Conservation (phyloP, 2,888 invertebrate genomes). For the Lepidonotus clava region DNA sequence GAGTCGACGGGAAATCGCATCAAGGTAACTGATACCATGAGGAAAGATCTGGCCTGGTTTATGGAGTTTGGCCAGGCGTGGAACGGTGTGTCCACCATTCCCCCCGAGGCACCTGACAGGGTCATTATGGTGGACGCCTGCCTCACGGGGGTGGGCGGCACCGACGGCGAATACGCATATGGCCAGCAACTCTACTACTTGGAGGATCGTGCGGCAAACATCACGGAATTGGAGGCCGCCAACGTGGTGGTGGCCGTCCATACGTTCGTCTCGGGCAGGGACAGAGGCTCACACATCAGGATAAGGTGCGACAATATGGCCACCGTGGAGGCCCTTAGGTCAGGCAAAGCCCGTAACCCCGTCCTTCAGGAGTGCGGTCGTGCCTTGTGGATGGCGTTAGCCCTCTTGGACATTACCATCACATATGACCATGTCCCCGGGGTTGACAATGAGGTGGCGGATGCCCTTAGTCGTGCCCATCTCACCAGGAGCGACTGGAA, state of each 20-base stretch:
- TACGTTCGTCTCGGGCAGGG: not conserved
- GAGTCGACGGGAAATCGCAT: too few species aligned
- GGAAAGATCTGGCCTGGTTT: too few species aligned
- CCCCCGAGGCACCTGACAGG: too few species aligned
- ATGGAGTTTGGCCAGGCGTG: too few species aligned
- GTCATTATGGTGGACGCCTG: too few species aligned
- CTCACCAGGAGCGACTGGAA: not conserved
- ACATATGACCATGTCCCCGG: not conserved
- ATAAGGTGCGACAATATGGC: not conserved
- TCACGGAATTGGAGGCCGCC: not conserved
- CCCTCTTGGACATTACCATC: not conserved
- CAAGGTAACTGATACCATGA: too few species aligned
- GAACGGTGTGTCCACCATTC: too few species aligned
- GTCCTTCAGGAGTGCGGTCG: not conserved
- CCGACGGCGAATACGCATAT: too few species aligned
- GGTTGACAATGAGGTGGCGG: not conserved
- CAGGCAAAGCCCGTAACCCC: not conserved
- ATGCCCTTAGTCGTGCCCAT: not conserved
- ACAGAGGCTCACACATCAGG: not conserved
- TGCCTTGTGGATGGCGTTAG: not conserved
- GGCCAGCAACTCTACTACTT: too few species aligned
- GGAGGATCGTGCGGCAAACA: too few species aligned
- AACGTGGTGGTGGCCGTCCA: not conserved
- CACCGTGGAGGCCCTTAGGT: not conserved
- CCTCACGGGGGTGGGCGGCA: too few species aligned